Base-by-base conservation (phyloP, 2,113 vertebrate genomes). In the Tautogolabrus adspersus region DNA sequence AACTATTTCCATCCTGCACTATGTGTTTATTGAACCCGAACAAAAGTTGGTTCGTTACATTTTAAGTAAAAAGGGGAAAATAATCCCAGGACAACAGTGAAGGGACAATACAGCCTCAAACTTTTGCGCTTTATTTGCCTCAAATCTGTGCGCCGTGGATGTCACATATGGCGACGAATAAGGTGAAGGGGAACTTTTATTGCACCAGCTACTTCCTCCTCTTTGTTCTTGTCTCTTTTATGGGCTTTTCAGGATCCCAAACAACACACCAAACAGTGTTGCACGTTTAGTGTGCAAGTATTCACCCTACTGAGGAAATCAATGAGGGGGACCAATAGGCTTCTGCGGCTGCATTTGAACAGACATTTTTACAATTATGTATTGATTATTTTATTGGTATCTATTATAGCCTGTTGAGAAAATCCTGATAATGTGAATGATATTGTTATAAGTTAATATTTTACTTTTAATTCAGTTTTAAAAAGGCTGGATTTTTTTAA, bases 151-250 rank as follows among this genome's bases (percentile, higher is more conserved):
- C 77, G 30, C 12, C 58, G 72, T 82, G 89, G 85, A 90, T 89
- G 90, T 91, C 91, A 90, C 91, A 91, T 86, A 87, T 89, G 91
- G 92, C 65, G 90, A 77, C 77, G 74, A 90, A 92, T 84, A 88
- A 77, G 84, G 82, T 73, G 81, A 90, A 84, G 77, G 85, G 87
- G 80, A 88, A 86, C 85, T 90, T 93, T 93, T 93, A 93, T 93
- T 89, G 87, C 93, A 84, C 83, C 83, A 44, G 84, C 82, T 70
- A 93, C 91, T 92, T 93, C 91, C 93, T 90, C 37, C 87, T 90
- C 93, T 91, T 93, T 93, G 92, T 93, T 93, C 86, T 81, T 82
- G 84, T 90, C 90, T 91, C 83, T 93, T 93, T 93, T 91, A 92
- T 93, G 85, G 84, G 55, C 90, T 67, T 83, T 91, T 88, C 87